Conservation (phyloP, 2,888 invertebrate genomes). For the Nineta flava region DNA sequence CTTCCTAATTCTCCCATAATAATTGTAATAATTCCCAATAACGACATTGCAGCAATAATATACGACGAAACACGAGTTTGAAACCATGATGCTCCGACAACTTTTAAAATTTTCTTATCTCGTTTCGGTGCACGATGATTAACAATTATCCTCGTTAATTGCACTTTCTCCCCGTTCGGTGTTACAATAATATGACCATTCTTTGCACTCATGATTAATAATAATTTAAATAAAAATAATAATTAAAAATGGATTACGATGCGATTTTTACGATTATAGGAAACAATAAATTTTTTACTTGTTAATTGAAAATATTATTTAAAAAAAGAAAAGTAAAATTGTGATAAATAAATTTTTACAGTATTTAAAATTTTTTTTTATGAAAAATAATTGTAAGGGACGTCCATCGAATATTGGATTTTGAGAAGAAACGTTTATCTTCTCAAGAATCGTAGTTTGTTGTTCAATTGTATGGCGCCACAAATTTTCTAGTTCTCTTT, state of each 20-base stretch:
- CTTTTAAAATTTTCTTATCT: conserved; percentile 42
- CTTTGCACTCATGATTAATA: not conserved
- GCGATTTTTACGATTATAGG: too few species aligned
- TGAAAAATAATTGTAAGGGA: too few species aligned
- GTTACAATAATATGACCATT: not conserved
- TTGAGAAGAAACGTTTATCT: too few species aligned
- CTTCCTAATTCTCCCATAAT: conserved; percentile 54
- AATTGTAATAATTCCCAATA: conserved; percentile 50
- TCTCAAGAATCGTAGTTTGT: too few species aligned
- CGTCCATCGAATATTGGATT: too few species aligned
- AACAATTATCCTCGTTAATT: not conserved
- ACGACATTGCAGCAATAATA: conserved; percentile 48
- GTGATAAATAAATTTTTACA: too few species aligned
- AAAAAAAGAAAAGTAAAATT: too few species aligned
- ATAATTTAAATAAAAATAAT: not conserved
- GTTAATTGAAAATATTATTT: too few species aligned
- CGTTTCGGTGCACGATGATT: not conserved
- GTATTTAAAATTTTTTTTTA: too few species aligned
- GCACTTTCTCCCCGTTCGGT: not conserved
- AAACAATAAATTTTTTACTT: too few species aligned
- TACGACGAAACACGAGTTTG: conserved; percentile 59
- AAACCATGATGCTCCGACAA: conserved; percentile 63
- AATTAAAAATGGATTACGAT: not conserved
- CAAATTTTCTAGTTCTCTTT: too few species aligned
- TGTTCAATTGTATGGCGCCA: too few species aligned